Base-by-base conservation (phyloP, 2,113 vertebrate genomes). In the Cacatua alba region DNA sequence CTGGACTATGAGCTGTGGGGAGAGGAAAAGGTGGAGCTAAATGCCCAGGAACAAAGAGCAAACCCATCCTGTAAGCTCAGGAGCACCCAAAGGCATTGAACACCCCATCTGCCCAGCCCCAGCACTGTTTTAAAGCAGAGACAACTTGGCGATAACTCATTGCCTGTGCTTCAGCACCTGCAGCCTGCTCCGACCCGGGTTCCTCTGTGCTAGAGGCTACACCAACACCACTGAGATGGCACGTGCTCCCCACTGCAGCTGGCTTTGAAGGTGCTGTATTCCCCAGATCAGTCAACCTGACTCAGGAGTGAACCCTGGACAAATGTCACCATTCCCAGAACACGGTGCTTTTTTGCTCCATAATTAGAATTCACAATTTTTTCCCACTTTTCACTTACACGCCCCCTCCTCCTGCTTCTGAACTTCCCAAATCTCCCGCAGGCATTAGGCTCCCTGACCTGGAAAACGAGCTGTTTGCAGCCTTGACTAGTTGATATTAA, bases 371-470 rank as follows among this genome's bases (percentile, higher is more conserved):
- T 59, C 0, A 0, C 33, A 0, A 4, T 31, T 31, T 3, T 3
- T 2, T 1, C 20, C 26, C 35, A 2, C 33, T 59, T 53, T 71
- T 48, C 17, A 76, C 71, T 77, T 59, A 62, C 6, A 3, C 41
- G 64, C 33, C 51, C 39, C 10, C 48, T 77, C 60, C 76, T 77
- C n/a, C 77, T 65, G 65, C 63, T 82, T 84, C 86, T 65, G 67
- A 92, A 65, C 88, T 87, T 89, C 94, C 88, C 94, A 84, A 79
- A 59, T 17, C 67, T 86, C 83, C 86, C 0, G 1, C 62, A 92
- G 96, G 78, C 88, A 69, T 48, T 13, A 57, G 69, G 72, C 57
- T 96, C 79, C 87, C 76, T 92, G 93, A 88, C 92, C 88, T 94
- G 90, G 85, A 93, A 96, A 92, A 94, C 2, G 52, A 88, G 88